Evolutionary conservation across 2,888 invertebrate species (phyloP).

Genomic region (Charanyca ferruginea): DNA sequence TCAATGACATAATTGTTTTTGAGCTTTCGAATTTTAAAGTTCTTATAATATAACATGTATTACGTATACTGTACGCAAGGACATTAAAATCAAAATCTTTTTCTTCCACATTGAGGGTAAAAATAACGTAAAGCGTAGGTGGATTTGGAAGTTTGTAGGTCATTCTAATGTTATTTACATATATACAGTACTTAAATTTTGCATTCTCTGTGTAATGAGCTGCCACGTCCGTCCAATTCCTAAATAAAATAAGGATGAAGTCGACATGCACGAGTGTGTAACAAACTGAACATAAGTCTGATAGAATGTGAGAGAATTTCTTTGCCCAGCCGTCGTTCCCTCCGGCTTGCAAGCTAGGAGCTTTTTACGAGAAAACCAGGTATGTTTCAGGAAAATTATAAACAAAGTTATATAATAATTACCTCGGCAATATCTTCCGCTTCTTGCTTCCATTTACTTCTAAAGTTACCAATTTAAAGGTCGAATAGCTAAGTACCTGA

Average conservation of each 20-base stretch:
- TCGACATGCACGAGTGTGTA: constrained; percentile 23
- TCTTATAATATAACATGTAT: neutral
- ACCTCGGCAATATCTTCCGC: constrained; percentile 17
- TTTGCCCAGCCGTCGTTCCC: constrained; percentile 2
- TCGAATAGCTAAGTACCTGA: constrained; percentile 18
- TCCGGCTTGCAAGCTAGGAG: neutral
- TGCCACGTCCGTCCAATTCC: constrained; percentile 4
- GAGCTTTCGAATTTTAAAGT: neutral
- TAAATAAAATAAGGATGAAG: constrained; percentile 19
- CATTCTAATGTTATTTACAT: constrained; percentile 4
- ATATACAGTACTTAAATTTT: constrained; percentile 11
- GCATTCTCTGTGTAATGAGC: constrained; percentile 2
- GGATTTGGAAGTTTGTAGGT: constrained; percentile 1
- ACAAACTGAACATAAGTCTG: constrained; percentile 37
- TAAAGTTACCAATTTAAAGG: constrained; percentile 24
- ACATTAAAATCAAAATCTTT: neutral
- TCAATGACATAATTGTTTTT: neutral
- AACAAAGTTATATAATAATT: constrained; percentile 5
- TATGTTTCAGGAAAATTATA: neutral
- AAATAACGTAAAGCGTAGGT: constrained; percentile 3
- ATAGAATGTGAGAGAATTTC: constrained; percentile 9
- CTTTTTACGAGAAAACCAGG: constrained; percentile 1
- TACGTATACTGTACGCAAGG: neutral
- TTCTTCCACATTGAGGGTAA: neutral
- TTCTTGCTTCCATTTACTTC: constrained; percentile 13